These are phyloP conservation scores for Menura novaehollandiae DNA, from an alignment of 2,113 vertebrate genomes.

Conservation along the genomic window DNA sequence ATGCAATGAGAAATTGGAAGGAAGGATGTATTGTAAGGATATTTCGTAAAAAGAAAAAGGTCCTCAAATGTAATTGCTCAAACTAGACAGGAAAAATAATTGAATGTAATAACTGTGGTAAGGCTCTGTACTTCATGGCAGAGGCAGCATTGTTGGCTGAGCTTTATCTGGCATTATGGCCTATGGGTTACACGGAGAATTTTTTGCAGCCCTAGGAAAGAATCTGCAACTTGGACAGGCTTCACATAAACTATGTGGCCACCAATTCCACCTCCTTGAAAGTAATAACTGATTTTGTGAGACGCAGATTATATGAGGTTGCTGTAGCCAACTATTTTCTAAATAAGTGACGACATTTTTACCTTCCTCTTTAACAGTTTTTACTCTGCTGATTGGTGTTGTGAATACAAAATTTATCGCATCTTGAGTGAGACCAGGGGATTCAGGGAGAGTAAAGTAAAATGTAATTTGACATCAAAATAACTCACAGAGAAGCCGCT, in stretches of 20 bases:
- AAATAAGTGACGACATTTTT: not conserved
- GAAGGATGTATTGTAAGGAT: not conserved
- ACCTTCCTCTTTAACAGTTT: not conserved
- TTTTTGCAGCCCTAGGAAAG: not conserved
- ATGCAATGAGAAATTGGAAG: not conserved
- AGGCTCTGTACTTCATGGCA: not conserved
- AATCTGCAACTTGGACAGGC: not conserved
- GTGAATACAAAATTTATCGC: conserved; percentile 29
- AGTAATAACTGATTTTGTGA: not conserved
- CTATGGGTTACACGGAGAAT: not conserved
- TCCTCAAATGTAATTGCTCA: conserved; percentile 19
- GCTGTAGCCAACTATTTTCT: not conserved
- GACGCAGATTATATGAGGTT: not conserved
- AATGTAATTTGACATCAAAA: conserved; percentile 48
- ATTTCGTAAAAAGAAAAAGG: not conserved
- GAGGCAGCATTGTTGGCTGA: not conserved
- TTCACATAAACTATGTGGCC: not conserved
- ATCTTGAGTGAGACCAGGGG: not conserved
- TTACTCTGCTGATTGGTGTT: not conserved
- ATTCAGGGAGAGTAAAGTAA: conserved; percentile 8
- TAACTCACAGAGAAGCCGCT: conserved; percentile 22
- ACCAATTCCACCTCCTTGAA: not conserved
- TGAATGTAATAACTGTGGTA: conserved; percentile 21
- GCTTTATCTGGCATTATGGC: not conserved
- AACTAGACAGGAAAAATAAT: conserved; percentile 35